phyloP scores from a whole-genome alignment of 2,113 vertebrate genomes.

The Tautogolabrus adspersus region DNA sequence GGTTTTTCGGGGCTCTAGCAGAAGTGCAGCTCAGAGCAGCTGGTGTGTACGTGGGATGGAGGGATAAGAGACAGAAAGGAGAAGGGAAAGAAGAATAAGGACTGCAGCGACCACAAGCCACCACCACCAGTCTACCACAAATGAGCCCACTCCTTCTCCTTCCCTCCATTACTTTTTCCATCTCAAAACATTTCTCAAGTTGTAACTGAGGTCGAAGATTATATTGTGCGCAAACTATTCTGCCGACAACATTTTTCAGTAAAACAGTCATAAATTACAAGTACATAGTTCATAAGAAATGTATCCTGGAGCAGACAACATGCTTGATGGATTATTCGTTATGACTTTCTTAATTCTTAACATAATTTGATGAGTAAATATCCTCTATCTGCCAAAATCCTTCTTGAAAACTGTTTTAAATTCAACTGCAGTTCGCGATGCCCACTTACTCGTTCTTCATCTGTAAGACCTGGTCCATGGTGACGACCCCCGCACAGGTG shows the following conservation, averaged over 20 bases:
- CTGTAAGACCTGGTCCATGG: slow-evolving; percentile 95
- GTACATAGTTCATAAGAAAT: slow-evolving; percentile 5
- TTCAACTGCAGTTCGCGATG: not conserved
- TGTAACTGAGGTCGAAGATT: slow-evolving; percentile 60
- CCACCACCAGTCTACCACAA: slow-evolving; percentile 73
- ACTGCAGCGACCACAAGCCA: slow-evolving; percentile 72
- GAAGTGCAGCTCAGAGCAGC: slow-evolving; percentile 66
- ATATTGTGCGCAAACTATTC: slow-evolving; percentile 63
- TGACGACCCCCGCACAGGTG: slow-evolving; percentile 87
- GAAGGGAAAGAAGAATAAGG: slow-evolving; percentile 62
- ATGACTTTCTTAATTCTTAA: not conserved
- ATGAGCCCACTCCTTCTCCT: slow-evolving; percentile 72
- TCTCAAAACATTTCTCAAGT: slow-evolving; percentile 68
- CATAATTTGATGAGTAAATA: slow-evolving; percentile 2
- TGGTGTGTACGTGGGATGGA: slow-evolving; percentile 65
- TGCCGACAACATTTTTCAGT: slow-evolving; percentile 48
- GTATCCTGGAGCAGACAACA: slow-evolving; percentile 1
- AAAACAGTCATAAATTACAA: slow-evolving; percentile 47
- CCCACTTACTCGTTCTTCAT: slow-evolving; percentile 95
- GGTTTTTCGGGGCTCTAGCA: slow-evolving; percentile 64
- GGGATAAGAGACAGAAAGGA: slow-evolving; percentile 63
- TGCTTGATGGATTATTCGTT: not conserved
- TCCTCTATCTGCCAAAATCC: not conserved
- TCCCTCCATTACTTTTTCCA: slow-evolving; percentile 73
- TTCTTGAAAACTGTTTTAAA: not conserved